phyloP scores from a whole-genome alignment of 2,797 vertebrate genomes.

The Danio jaintianensis region DNA sequence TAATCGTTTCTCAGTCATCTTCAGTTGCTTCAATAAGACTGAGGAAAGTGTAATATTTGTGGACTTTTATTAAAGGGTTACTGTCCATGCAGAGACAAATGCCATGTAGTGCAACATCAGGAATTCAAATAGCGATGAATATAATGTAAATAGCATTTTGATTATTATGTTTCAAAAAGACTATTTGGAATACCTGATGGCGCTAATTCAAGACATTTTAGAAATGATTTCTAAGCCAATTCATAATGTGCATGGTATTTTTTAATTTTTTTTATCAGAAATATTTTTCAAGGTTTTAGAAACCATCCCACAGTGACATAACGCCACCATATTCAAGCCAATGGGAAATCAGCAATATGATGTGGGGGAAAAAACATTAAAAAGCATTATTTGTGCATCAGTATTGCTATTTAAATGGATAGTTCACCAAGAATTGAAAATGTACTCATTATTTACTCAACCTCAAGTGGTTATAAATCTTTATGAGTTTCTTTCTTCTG shows the following conservation, averaged over 20 bases:
- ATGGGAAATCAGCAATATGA: constrained; percentile 42
- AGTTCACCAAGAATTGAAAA: no score
- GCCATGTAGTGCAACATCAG: constrained; percentile 54
- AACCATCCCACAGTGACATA: constrained; percentile 2
- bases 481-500: no score
- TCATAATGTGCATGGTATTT: not conserved
- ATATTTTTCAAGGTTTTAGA: constrained; percentile 2
- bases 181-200: constrained; percentile 49
- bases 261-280: not conserved
- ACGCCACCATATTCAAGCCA: constrained; percentile 5
- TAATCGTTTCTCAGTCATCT: constrained; percentile 17
- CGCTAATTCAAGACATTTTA: constrained; percentile 37
- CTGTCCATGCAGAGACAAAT: constrained; percentile 42
- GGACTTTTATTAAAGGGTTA: constrained; percentile 55
- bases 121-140: constrained; percentile 50
- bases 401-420: constrained; percentile 14
- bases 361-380: not conserved
- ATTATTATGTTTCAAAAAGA: constrained; percentile 17
- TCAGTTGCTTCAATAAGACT: not conserved
- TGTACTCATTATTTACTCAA: no score
- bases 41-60: not conserved
- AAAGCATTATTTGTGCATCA: constrained; percentile 16
- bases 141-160: constrained; percentile 19
- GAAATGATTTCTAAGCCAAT: constrained; percentile 25
- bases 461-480: no score